phyloP scores from a whole-genome alignment of 2,113 vertebrate species.

The Leucopsar rothschildi region DNA sequence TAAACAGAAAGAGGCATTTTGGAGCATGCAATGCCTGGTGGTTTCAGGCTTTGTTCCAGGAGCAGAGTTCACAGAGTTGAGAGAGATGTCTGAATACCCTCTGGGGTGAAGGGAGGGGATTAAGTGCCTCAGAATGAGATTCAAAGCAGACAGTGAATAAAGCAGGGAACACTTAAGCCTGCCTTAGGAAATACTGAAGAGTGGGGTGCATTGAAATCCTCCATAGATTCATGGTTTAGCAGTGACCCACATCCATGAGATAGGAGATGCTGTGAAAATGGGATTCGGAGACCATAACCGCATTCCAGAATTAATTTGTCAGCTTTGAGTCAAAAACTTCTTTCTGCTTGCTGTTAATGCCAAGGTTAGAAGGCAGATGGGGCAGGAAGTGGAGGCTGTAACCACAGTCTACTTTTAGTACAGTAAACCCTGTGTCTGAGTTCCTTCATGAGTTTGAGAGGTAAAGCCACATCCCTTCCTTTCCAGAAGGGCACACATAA shows the following conservation, averaged over 20 bases:
- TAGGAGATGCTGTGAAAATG: constrained; percentile 6
- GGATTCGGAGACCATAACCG: constrained; percentile 10
- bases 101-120: constrained; percentile 13
- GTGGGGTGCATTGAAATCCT: background rate
- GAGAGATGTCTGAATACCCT: background rate
- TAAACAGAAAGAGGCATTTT: background rate
- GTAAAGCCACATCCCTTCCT: background rate
- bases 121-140: constrained; percentile 32
- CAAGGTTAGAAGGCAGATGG: background rate
- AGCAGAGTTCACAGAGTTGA: background rate
- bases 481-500: background rate
- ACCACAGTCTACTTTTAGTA: background rate
- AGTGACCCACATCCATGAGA: constrained; percentile 15
- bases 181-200: constrained; percentile 50
- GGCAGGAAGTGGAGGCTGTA: background rate
- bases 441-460: background rate
- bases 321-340: background rate
- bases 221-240: background rate
- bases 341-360: background rate
- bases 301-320: background rate
- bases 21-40: fast-evolving
- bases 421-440: background rate
- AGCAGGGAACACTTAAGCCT: constrained; percentile 30
- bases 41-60: background rate
- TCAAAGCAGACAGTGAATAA: background rate